Evolutionary conservation across 1,140 invertebrate species (phyloP), one percentile per base, ranked within the genome.

Genomic region (Monochamus saltuarius): DNA sequence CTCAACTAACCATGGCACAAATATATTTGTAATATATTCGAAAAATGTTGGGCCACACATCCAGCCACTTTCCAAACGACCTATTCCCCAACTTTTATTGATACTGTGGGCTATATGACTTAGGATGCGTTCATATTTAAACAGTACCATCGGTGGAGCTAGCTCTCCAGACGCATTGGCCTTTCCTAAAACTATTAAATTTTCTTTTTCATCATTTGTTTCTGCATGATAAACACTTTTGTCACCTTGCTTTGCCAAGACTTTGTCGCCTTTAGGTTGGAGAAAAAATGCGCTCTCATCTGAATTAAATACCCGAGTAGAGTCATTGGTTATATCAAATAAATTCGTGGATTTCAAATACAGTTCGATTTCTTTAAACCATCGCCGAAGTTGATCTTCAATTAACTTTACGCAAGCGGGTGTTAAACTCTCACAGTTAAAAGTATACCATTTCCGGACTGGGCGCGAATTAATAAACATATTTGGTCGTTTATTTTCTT

Each of bases 201-300:
- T 40, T 38, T 54, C 51, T 13, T 54, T 54, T 1, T 54, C 51
- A 39, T 54, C 51, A 7, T 9, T 19, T 2, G 9, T 17, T 22
- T 6, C 51, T 2, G 37, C 35, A 14, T 8, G 1, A 40, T 54
- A 54, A 14, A 54, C 17, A 37, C 13, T 11, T 40, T 54, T 38
- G 10, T 16, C 38, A 16, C 51, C 36, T 38, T 54, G 37, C 11
- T 34, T 14, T 11, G 49, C 22, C 16, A 34, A 51, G 1, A 36
- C 19, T n/a, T 22, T 10, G 16, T 47, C 45, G 1, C 45, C 16
- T 22, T 47, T 17, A 0, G 45, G 45, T 8, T 47, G 11, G 1
- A 51, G 34, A 13, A 51, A 51, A 36, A 51, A 51, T 3, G 49
- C 49, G n/a, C 19, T 36, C n/a, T 51, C 49, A 17, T 51, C 49